Percentiles rank a stretch among this genome's conserved stretches.
Evolutionary conservation across 2,113 vertebrate genomes (phyloP).

Genomic region (Tragulus kanchil): DNA sequence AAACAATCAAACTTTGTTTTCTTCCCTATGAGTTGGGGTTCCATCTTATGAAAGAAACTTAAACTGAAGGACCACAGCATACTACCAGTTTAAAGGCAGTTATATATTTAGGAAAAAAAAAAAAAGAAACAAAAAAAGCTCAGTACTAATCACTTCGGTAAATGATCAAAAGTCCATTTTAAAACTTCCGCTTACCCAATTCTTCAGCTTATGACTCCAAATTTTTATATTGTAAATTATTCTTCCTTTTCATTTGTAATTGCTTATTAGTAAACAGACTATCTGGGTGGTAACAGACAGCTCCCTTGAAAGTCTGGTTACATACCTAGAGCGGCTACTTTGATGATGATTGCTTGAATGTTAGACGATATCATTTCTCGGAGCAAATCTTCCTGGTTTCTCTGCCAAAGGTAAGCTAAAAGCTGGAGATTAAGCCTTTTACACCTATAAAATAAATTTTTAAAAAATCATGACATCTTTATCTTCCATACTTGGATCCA

Average conservation of each 20-base stretch:
- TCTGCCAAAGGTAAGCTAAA: slow-evolving; percentile 96
- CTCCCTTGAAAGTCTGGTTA: slow-evolving; percentile 77
- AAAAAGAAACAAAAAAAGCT: slow-evolving; percentile 44
- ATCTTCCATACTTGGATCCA: slow-evolving; percentile 19
- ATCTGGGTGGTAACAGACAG: slow-evolving; percentile 51
- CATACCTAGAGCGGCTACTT: slow-evolving; percentile 98
- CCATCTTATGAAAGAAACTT: not conserved
- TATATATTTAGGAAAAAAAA: not conserved
- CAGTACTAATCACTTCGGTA: slow-evolving; percentile 83
- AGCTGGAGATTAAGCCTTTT: slow-evolving; percentile 94
- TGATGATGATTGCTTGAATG: slow-evolving; percentile 96
- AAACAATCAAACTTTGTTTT: not conserved
- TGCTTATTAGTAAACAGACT: slow-evolving; percentile 60
- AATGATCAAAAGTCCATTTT: slow-evolving; percentile 80
- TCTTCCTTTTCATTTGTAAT: slow-evolving; percentile 8
- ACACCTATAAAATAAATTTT: slow-evolving; percentile 89
- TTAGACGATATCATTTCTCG: slow-evolving; percentile 95
- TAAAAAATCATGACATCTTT: slow-evolving; percentile 50
- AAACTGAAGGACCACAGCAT: slow-evolving; percentile 2
- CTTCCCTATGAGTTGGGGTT: not conserved
- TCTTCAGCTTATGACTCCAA: slow-evolving; percentile 73
- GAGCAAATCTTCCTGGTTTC: slow-evolving; percentile 94
- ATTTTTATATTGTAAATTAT: slow-evolving; percentile 52
- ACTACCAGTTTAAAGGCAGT: not conserved
- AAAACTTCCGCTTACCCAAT: slow-evolving; percentile 78